Percentiles rank a stretch among this genome's conserved stretches.
Conservation (phyloP, 37 sponge, comb jelly and placozoan species). For the Agelas oroides region DNA sequence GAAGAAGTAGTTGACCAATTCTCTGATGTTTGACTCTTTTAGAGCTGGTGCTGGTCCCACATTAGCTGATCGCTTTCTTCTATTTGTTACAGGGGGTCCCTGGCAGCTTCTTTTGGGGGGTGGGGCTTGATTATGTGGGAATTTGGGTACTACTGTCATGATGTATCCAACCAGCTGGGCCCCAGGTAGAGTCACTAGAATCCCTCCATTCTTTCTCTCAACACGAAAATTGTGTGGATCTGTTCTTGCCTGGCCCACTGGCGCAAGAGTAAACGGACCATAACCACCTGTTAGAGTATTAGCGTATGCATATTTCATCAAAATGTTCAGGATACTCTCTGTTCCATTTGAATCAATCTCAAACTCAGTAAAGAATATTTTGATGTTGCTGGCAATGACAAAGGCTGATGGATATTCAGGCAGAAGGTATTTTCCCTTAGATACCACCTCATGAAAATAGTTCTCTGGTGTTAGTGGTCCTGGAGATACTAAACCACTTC, state of each 20-base stretch:
- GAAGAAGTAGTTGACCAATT: too few species aligned
- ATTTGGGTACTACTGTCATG: not conserved
- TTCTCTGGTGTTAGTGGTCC: slow-evolving; percentile 11
- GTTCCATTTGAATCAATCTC: not conserved
- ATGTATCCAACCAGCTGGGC: slow-evolving; percentile 29
- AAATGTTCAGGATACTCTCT: not conserved
- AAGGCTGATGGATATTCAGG: slow-evolving; percentile 16
- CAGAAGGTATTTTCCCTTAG: slow-evolving; percentile 24
- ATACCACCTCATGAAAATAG: slow-evolving; percentile 3
- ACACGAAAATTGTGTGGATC: slow-evolving; percentile 8
- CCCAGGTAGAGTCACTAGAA: slow-evolving; percentile 13
- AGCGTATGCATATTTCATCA: slow-evolving; percentile 41
- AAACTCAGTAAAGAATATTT: slow-evolving; percentile 18
- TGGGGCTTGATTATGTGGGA: slow-evolving; percentile 17
- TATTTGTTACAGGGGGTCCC: too few species aligned
- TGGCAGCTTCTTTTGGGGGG: not conserved
- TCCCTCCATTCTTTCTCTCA: slow-evolving; percentile 8
- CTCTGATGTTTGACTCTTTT: too few species aligned
- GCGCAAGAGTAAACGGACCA: slow-evolving; percentile 25
- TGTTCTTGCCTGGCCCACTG: not conserved
- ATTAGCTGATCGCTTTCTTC: too few species aligned
- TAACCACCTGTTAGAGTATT: slow-evolving; percentile 7
- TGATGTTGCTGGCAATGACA: slow-evolving; percentile 19
- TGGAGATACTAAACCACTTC: slow-evolving; percentile 24
- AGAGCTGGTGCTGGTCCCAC: too few species aligned